Evolutionary conservation across 1,140 invertebrate genomes (phyloP), one percentile per base, ranked within the genome.

Genomic region (Drosophila tropicalis): DNA sequence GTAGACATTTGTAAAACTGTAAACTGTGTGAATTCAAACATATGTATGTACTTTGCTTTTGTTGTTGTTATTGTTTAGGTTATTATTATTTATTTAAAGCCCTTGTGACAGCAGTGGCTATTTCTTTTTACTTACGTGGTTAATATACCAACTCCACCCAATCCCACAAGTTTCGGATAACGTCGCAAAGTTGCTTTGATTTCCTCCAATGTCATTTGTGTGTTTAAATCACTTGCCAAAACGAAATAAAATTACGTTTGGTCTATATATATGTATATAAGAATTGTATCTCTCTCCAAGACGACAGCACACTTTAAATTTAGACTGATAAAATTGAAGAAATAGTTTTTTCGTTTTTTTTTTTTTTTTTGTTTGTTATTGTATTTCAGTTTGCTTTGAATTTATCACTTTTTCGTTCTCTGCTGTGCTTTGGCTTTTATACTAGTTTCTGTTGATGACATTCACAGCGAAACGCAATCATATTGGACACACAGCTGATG

Each of bases 141-240:
- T 40, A 91, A 72, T 17, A 91, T 75, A 57, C 90, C 90, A 76
- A 91, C 71, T 63, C 90, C 73, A 56, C 90, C 90, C 5, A 90
- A 56, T 61, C 89, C 89, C 44, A 91, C 51, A 66, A 90, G 67
- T 67, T 91, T 91, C 47, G 81, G 81, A 77, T 90, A 79, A 76
- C 90, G 90, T 64, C 82, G 72, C 61, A 91, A 32, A 51, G 78
- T 90, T 67, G 72, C 57, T 72, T 81, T 90, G 22, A 90, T 74
- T 70, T 90, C 81, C 70, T 90, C 86, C 60, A 90, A 81, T 85
- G 85, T 81, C 85, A 90, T 86, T 70, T 77, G 51, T 72, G 54
- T 74, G 32, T 65, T 66, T 68, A 6, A 51, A 3, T 51, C 44
- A 51, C 44, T 51, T 51, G 44, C 17, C 44, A 15, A 51, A 51